Conservation (phyloP, 2,888 invertebrate genomes). For the Cantharis nigra region DNA sequence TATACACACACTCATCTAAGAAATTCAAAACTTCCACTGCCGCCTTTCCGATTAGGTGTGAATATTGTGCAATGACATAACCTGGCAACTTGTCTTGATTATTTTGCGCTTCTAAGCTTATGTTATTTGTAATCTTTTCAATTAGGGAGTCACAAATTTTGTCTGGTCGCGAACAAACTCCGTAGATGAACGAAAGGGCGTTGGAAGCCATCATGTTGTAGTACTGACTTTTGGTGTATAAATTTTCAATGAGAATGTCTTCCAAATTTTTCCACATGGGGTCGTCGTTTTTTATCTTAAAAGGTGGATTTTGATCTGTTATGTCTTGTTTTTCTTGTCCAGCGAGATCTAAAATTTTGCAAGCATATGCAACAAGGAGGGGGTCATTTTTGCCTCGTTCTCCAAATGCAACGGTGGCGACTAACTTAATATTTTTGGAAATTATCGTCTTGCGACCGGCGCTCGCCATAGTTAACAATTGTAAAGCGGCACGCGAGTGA, state of each 20-base stretch:
- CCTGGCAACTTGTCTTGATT: constrained; percentile 6
- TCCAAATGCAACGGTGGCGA: constrained; percentile 74
- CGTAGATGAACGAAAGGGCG: constrained; percentile 65
- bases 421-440: constrained; percentile 71
- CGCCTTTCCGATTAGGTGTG: constrained; percentile 71
- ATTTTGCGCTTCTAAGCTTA: constrained; percentile 29
- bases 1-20: constrained; percentile 81
- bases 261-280: constrained; percentile 61
- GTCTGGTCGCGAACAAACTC: constrained; percentile 66
- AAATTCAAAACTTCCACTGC: constrained; percentile 80
- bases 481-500: constrained; percentile 75
- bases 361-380: constrained; percentile 62
- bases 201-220: constrained; percentile 64
- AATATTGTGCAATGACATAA: constrained; percentile 48
- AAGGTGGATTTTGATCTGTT: constrained; percentile 46
- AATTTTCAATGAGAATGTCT: constrained; percentile 56
- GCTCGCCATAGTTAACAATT: constrained; percentile 79
- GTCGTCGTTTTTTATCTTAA: constrained; percentile 55
- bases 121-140: constrained; percentile 19
- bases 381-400: constrained; percentile 58
- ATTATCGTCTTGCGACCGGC: constrained; percentile 47
- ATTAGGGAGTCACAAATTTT: constrained; percentile 49
- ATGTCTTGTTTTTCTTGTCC: constrained; percentile 49
- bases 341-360: constrained; percentile 62
- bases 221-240: constrained; percentile 54